phyloP scores from a whole-genome alignment of 2,888 invertebrate species.

The Sphaeridia pumilis region DNA sequence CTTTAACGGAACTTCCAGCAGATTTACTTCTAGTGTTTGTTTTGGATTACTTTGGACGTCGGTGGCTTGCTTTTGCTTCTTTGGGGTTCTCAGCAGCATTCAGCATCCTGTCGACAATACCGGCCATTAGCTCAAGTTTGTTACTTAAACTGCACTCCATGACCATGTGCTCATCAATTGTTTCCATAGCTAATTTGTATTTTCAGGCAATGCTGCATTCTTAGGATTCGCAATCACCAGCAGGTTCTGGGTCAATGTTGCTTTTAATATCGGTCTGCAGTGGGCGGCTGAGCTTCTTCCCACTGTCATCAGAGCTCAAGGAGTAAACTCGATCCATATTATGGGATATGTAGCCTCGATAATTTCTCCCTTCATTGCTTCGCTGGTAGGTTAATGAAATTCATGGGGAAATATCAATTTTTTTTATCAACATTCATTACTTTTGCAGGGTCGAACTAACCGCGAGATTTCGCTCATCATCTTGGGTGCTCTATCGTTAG shows the following conservation, averaged over 20 bases:
- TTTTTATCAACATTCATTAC: too few relatives aligned
- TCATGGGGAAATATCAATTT: too few relatives aligned
- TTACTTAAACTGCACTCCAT: too few relatives aligned
- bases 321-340: constrained; percentile 36
- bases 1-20: constrained; percentile 71
- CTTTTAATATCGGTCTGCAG: constrained; percentile 79
- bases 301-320: constrained; percentile 57
- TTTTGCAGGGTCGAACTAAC: constrained; percentile 54
- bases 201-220: too few relatives aligned
- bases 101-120: constrained; percentile 65
- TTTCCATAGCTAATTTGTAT: too few relatives aligned
- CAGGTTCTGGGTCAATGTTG: constrained; percentile 73
- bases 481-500: constrained; percentile 60
- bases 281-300: constrained; percentile 79
- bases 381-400: constrained; percentile 53
- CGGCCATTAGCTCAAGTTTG: constrained; percentile 43
- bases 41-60: constrained; percentile 66
- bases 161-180: too few relatives aligned
- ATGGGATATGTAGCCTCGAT: constrained; percentile 37
- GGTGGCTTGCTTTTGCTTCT: constrained; percentile 73
- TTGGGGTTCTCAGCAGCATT: constrained; percentile 70
- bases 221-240: constrained; percentile 61
- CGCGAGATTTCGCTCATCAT: constrained; percentile 63
- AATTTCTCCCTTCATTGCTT: constrained; percentile 64
- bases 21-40: constrained; percentile 67